Base-by-base conservation (phyloP, 2,888 invertebrate species). In the Drosophila helvetica region DNA sequence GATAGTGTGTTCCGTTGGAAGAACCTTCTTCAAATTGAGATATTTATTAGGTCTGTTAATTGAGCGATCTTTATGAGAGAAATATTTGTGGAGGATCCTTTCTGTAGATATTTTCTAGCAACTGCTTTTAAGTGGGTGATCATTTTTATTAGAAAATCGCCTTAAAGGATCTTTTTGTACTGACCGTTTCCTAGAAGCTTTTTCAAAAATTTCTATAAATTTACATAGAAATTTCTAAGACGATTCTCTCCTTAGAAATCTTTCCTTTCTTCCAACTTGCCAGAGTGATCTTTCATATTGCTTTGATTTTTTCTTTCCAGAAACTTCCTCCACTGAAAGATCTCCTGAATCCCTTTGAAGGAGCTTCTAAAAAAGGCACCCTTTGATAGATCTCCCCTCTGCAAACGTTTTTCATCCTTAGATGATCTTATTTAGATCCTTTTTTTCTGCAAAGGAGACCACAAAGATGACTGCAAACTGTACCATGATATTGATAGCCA, bases 381-480 rank as follows among this genome's bases (percentile, higher is more conserved):
- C 38, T 38, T 38, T 38, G 38, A 38, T 38, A 1, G 38, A 15
- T 15, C 3, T 4, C 38, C 38, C 38, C 15, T n/a, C 33, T 18
- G n/a, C 38, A 22, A 18, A 17, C 38, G 46, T 38, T 46, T 15
- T 12, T 27, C 0, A 18, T 43, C 25, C 22, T n/a, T 9, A 63
- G 25, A 42, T 50, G 25, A 27, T 55, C 50, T 55, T 17, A 17
- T 15, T 33, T 6, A 10, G 22, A 33, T 43, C 42, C 48, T 7
- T n/a, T 38, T 22, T 53, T 63, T 50, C n/a, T 9, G 30, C 48
- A 6, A 43, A n/a, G 9, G 19, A 56, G 46, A 62, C 70, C 70
- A 51, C 70, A 62, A 62, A 57, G 70, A 57, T 71, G 70, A 45
- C 52, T 71, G 70, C 70, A 70, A 71, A 62, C 71, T 71, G 72